Percentiles rank a stretch among this genome's conserved stretches.
These are phyloP conservation scores for Eulemur macaco DNA, from an alignment of 2,113 vertebrate genomes.

Conservation along the genomic window DNA sequence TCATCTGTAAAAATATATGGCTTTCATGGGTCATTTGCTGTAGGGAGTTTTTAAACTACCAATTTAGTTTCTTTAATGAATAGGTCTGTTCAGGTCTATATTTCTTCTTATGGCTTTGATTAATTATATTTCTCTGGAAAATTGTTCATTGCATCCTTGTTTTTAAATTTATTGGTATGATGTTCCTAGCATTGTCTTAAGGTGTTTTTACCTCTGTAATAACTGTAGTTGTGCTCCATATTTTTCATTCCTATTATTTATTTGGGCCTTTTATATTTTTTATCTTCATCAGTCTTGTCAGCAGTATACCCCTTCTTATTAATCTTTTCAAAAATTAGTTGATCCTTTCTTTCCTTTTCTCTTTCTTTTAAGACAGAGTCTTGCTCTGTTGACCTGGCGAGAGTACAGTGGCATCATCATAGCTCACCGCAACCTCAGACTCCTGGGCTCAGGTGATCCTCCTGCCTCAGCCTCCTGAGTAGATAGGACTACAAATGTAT, in stretches of 20 bases:
- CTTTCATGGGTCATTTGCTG: neutral
- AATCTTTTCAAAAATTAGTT: neutral
- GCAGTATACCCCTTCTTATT: neutral
- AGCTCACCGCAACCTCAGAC: too few relatives aligned
- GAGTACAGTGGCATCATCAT: too few relatives aligned
- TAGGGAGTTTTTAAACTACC: neutral
- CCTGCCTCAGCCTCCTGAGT: too few relatives aligned
- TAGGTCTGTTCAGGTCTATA: neutral
- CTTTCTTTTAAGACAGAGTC: neutral
- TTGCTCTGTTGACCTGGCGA: too few relatives aligned
- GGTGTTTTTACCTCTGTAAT: neutral
- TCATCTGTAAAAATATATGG: neutral
- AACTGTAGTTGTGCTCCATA: neutral
- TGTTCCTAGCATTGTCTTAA: neutral
- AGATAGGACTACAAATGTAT: too few relatives aligned
- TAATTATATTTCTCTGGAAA: neutral
- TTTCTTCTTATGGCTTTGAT: constrained; percentile 9
- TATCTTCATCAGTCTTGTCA: neutral
- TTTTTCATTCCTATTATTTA: neutral
- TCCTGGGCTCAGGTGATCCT: too few relatives aligned
- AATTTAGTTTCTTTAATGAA: neutral
- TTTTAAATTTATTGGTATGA: neutral
- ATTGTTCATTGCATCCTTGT: neutral
- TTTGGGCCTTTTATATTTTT: neutral
- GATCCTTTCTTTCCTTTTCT: neutral